Evolutionary conservation across 2,113 vertebrate genomes (phyloP), one percentile per base, ranked within the genome.

Genomic region (Leptobrachium leishanense): DNA sequence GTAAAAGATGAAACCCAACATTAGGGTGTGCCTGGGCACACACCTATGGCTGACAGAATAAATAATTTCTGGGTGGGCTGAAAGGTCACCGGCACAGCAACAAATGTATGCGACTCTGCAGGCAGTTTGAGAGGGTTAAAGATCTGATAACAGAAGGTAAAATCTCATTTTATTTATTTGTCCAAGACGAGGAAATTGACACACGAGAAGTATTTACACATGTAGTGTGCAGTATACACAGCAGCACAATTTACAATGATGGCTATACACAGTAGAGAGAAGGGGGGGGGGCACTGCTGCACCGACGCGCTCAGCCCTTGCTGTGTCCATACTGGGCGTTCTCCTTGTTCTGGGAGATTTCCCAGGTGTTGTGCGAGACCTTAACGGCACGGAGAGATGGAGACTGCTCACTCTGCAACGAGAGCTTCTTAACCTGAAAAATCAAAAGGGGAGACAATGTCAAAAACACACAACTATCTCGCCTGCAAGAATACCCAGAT

Each of bases 401-500:
- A 0, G 64, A 41, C 41, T 59, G 69, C 65, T 90, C 92, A 64
- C 83, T 84, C 74, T 90, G 55, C 2, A 84, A 55, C 11, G 82
- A 10, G 0, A 85, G 77, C 41, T 84, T 82, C 77, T 92, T 94
- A 41, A 82, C 82, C 93, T 76, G 69, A 15, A 9, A 31, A 31
- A 75, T 62, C 31, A 77, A 11, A 5, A 62, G 0, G 70, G 6
- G 0, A 1, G 59, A 75, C 81, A 77, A 43, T 6, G 5, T 8
- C 11, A 5, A 40, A 0, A 5, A 50, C 10, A 40, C n/a, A 44
- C 20, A 31, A 31, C 20, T 31, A 0, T 31, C 20, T 31, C 20
- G 20, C 64, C 8, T 5, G 0, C 10, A 8, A 59, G 9, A 3
- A 12, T 3, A 59, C 55, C 55, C 13, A 8, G 11, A 31, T 31